Percentiles rank a stretch among this genome's conserved stretches.
These are phyloP conservation scores for Corydoras maculifer DNA, from an alignment of 2,113 vertebrate species.

Conservation along the genomic window DNA sequence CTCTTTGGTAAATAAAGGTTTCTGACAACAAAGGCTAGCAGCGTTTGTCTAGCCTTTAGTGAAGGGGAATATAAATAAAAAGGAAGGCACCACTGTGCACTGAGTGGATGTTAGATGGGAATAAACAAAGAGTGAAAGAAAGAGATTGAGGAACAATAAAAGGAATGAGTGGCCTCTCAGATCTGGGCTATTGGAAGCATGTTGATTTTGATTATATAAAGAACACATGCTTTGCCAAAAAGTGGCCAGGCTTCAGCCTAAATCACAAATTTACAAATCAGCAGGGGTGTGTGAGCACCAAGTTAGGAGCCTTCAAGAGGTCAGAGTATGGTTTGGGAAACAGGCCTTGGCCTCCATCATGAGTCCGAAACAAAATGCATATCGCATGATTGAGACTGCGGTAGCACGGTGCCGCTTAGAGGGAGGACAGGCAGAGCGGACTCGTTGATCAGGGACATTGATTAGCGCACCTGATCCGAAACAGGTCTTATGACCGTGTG, in stretches of 20 bases:
- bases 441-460: too few species aligned
- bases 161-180: slow-evolving; percentile 33
- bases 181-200: slow-evolving; percentile 61
- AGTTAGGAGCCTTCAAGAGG: slow-evolving; percentile 16
- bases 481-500: too few species aligned
- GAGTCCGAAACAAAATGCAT: background rate
- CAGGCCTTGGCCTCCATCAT: slow-evolving; percentile 5
- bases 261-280: slow-evolving; percentile 58
- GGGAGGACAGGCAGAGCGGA: too few species aligned
- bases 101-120: slow-evolving; percentile 42
- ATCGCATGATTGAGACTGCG: background rate
- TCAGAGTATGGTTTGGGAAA: slow-evolving; percentile 3
- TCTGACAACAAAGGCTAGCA: slow-evolving; percentile 74
- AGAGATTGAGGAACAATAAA: slow-evolving; percentile 9
- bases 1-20: slow-evolving; percentile 76
- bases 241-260: slow-evolving; percentile 60
- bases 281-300: slow-evolving; percentile 26
- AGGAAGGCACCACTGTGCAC: slow-evolving; percentile 47
- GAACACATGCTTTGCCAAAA: slow-evolving; percentile 57
- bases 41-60: slow-evolving; percentile 66
- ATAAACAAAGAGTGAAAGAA: slow-evolving; percentile 37
- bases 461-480: too few species aligned
- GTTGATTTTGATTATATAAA: slow-evolving; percentile 68
- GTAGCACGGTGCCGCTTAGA: too few species aligned
- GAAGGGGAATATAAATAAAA: slow-evolving; percentile 62